These are phyloP conservation scores for Protobothrops flavoviridis DNA, from an alignment of 2,113 vertebrate genomes.

Conservation along the genomic window DNA sequence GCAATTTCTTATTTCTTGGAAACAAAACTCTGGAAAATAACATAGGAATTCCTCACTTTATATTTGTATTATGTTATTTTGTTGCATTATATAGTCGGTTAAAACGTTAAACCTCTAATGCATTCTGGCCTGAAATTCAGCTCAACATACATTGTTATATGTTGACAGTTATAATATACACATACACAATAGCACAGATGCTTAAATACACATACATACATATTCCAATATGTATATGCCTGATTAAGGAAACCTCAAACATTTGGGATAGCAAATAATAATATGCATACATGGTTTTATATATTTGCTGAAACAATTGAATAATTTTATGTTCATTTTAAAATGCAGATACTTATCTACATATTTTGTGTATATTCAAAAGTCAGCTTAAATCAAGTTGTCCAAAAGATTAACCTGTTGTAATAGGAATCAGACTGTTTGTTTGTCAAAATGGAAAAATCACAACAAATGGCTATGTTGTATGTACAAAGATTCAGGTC, in stretches of 20 bases:
- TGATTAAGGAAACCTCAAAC: conserved; percentile 1
- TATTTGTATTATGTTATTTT: background rate
- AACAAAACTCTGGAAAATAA: background rate
- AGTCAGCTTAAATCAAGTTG: background rate
- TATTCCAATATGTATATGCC: background rate
- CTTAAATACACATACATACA: background rate
- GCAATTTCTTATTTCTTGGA: background rate
- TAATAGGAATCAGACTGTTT: conserved; percentile 15
- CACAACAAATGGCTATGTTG: conserved; percentile 26
- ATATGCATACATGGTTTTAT: conserved; percentile 12
- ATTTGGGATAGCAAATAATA: conserved; percentile 37
- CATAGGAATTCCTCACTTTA: background rate
- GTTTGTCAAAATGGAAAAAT: background rate
- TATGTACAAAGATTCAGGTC: background rate
- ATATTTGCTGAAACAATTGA: background rate
- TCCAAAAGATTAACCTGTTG: conserved; percentile 23
- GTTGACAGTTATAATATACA: conserved; percentile 3
- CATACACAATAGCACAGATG: background rate
- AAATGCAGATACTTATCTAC: conserved; percentile 22
- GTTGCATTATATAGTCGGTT: conserved; percentile 19
- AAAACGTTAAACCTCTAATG: conserved; percentile 38
- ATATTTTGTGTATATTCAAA: background rate
- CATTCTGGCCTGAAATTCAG: conserved; percentile 43
- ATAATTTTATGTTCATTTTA: conserved; percentile 26
- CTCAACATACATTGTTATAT: conserved; percentile 37